phyloP scores from a whole-genome alignment of 1,140 invertebrate genomes.

The Metopolophium dirhodum region DNA sequence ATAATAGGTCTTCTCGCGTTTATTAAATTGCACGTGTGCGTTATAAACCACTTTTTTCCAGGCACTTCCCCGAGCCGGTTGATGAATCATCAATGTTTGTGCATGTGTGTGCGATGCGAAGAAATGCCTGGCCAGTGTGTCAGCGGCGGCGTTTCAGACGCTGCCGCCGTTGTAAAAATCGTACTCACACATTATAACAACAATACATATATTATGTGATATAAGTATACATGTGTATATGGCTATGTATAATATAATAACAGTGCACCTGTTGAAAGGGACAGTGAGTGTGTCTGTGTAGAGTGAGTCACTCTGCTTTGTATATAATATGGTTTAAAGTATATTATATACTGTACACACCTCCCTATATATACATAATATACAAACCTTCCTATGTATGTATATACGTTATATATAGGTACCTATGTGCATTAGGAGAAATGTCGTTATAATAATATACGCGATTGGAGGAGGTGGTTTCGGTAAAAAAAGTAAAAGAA shows the following conservation, averaged over 20 bases:
- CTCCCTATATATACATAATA: background rate
- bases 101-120: background rate
- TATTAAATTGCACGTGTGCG: background rate
- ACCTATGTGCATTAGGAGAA: background rate
- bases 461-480: background rate
- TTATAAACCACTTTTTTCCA: background rate
- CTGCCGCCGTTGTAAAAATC: background rate
- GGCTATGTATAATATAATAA: background rate
- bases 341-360: background rate
- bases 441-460: background rate
- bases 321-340: background rate
- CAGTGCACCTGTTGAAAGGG: slow-evolving; percentile 25
- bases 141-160: slow-evolving; percentile 33
- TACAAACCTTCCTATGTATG: too few relatives aligned
- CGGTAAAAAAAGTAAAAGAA: background rate
- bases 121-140: slow-evolving; percentile 49
- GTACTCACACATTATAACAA: background rate
- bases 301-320: background rate
- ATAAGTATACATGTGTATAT: too few relatives aligned
- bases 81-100: slow-evolving; percentile 40
- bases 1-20: background rate
- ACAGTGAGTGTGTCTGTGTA: too few relatives aligned
- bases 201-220: too few relatives aligned
- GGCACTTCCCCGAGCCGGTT: background rate
- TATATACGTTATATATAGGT: too few relatives aligned